Conservation (phyloP, 2,797 vertebrate genomes). For the Ctenopoma kingsleyae region DNA sequence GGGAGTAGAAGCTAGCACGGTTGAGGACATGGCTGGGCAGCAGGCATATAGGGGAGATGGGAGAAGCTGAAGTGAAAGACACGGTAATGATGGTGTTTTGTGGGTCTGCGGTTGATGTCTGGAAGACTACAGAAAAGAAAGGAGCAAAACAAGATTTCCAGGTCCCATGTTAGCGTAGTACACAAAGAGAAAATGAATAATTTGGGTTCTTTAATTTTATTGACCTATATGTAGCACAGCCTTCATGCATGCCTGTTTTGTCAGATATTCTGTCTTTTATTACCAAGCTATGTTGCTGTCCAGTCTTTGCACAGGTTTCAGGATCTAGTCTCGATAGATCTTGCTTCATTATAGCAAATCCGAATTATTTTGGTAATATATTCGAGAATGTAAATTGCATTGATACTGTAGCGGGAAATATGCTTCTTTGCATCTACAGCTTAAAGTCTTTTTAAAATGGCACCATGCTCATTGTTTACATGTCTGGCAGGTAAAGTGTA, state of each 20-base stretch:
- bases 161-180: background rate
- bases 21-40: slow-evolving; percentile 62
- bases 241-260: slow-evolving; percentile 19
- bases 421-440: slow-evolving; percentile 13
- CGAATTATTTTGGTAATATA: slow-evolving; percentile 11
- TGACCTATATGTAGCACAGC: slow-evolving; percentile 28
- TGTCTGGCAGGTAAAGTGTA: slow-evolving; percentile 21
- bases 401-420: slow-evolving; percentile 20
- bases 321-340: background rate
- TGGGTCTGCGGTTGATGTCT: slow-evolving; percentile 33
- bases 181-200: slow-evolving; percentile 17
- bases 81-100: slow-evolving; percentile 8
- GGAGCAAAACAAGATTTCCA: background rate
- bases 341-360: too few relatives aligned
- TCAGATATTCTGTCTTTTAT: background rate
- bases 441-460: background rate
- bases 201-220: slow-evolving; percentile 15
- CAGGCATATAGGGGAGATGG: slow-evolving; percentile 29
- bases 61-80: slow-evolving; percentile 30
- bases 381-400: background rate
- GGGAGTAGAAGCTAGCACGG: slow-evolving; percentile 50
- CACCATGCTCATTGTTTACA: slow-evolving; percentile 52
- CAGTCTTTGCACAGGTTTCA: slow-evolving; percentile 24
- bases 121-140: slow-evolving; percentile 9
- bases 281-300: slow-evolving; percentile 12